Evolutionary conservation across 2,113 vertebrate genomes (phyloP), one percentile per base, ranked within the genome.

Genomic region (Xiphophorus maculatus): DNA sequence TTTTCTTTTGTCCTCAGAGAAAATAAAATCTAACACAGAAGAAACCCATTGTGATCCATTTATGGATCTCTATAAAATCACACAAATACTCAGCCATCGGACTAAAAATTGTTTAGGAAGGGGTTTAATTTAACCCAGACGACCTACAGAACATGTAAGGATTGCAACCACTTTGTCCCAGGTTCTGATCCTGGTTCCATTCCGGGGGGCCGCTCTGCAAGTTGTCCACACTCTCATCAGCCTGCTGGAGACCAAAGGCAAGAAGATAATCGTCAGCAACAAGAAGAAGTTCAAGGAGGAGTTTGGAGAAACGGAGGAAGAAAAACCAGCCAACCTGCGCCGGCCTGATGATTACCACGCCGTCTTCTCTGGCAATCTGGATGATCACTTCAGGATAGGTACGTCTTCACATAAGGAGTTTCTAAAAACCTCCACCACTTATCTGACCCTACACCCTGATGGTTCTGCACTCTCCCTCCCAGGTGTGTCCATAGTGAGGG

Each of bases 321-420:
- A 97, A 67, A 94, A 91, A 51, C 96, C 97, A 0, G 84, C 96
- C 64, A 97, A 94, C 81, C 92, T 96, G 87, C 94, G 93, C 84
- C 94, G 97, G 82, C 98, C 98, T 3, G 98, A 99, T 6, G 98
- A 99, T 87, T 98, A 98, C 42, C 94, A 95, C 68, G 96, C 97
- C 0, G 62, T 97, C 60, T 99, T 99, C 90, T 94, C 95, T 5
- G 98, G 98, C 78, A 99, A 99, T 71, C 95, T 97, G 2, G 98
- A 99, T 30, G 98, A 99, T 87, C 97, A 99, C 90, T 99, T 99
- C 90, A 96, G 96, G 85, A 97, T 99, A 33, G 98, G 98, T 99
- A 92, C 2, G 22, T 12, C 28, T 10, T 29, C 61, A 40, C 30
- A 29, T 61, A 27, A 2, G 14, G 66, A 44, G 28, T 22, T 14